Conservation (phyloP, 1,140 invertebrate species). For the Drosophila simulans region DNA sequence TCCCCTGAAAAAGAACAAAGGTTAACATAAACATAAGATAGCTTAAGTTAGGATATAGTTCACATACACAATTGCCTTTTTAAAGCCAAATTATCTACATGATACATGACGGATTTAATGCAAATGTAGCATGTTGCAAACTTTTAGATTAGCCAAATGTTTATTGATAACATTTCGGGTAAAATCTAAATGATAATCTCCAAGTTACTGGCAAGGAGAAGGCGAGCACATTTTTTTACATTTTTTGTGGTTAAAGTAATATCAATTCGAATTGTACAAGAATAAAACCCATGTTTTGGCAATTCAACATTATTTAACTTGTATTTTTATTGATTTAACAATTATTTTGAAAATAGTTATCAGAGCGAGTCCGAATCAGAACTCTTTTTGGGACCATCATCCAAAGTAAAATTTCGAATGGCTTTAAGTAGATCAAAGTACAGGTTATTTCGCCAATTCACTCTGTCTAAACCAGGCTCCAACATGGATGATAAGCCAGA, state of each 20-base stretch:
- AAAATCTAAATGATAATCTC: not conserved
- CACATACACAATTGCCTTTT: not conserved
- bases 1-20: slow-evolving; percentile 1
- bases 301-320: not conserved
- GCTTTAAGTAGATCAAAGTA: slow-evolving; percentile 2
- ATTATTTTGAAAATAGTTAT: too few species aligned
- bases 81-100: not conserved
- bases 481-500: not conserved
- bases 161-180: not conserved
- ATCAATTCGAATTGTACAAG: slow-evolving; percentile 19
- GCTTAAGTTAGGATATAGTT: slow-evolving; percentile 7
- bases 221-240: slow-evolving; percentile 9
- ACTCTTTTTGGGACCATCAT: not conserved
- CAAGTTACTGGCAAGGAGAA: not conserved
- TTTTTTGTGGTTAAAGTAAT: slow-evolving; percentile 37
- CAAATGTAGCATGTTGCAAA: too few species aligned
- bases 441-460: not conserved
- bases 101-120: too few species aligned
- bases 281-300: slow-evolving; percentile 6
- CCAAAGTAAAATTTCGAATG: not conserved
- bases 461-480: not conserved
- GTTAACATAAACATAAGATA: slow-evolving; percentile 10
- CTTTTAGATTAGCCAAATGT: not conserved
- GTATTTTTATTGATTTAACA: not conserved
- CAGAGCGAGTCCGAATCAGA: not conserved